A percentile compares a stretch with the other conserved stretches of the same genome.
phyloP scores from a whole-genome alignment of 2,888 invertebrate species.

The Leucania comma region DNA sequence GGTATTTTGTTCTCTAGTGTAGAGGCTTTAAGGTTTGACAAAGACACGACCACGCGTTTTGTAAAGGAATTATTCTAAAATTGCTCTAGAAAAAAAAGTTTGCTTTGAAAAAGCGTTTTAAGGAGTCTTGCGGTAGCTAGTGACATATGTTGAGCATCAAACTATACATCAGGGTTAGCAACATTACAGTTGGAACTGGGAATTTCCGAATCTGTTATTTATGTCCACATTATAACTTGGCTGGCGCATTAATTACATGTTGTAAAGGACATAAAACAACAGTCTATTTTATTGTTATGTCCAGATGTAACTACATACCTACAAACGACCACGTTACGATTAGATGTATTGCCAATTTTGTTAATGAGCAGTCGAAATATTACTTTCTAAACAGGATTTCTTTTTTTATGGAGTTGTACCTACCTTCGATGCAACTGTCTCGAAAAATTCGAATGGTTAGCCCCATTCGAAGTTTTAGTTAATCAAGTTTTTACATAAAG shows the following conservation, averaged over 20 bases:
- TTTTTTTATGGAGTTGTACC: conserved; percentile 22
- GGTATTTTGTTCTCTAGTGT: too few species aligned
- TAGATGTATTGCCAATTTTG: conserved; percentile 25
- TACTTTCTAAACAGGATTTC: conserved; percentile 48
- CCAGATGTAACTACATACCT: conserved; percentile 12
- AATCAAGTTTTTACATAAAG: neutral
- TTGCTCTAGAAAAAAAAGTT: neutral
- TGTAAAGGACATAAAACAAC: conserved; percentile 41
- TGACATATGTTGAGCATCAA: too few species aligned
- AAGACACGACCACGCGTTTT: neutral
- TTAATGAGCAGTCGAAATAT: conserved; percentile 48
- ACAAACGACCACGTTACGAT: conserved; percentile 9
- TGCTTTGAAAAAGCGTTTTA: neutral
- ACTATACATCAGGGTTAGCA: neutral
- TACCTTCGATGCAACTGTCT: neutral
- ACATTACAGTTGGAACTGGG: neutral
- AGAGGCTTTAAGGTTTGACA: neutral
- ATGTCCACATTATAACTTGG: conserved; percentile 20
- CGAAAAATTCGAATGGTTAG: neutral
- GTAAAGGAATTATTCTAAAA: too few species aligned
- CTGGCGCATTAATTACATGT: conserved; percentile 11
- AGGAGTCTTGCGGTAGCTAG: too few species aligned
- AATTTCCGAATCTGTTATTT: conserved; percentile 30
- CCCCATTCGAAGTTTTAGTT: too few species aligned
- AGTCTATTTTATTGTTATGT: conserved; percentile 15